These are phyloP conservation scores for Microctonus aethiopoides DNA, from an alignment of 2,888 invertebrate species.

Conservation along the genomic window DNA sequence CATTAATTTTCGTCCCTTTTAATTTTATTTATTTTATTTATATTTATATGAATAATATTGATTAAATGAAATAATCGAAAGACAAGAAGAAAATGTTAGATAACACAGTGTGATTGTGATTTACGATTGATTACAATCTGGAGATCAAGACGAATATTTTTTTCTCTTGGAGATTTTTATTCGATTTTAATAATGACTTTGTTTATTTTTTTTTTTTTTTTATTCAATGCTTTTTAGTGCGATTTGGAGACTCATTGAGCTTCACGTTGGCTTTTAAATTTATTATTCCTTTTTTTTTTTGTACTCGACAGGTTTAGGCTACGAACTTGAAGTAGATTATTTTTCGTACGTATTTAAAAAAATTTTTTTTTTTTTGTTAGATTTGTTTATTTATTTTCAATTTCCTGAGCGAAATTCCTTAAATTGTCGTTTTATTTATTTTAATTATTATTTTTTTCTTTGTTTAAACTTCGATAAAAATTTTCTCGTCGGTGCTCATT, in stretches of 20 bases:
- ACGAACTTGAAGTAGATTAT: constrained; percentile 66
- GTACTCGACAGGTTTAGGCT: constrained; percentile 68
- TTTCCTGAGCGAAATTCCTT: constrained; percentile 39
- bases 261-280: constrained; percentile 31
- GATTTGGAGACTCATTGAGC: constrained; percentile 44
- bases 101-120: background rate
- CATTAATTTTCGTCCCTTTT: no score
- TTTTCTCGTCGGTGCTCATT: constrained; percentile 33
- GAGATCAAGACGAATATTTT: background rate
- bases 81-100: background rate
- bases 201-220: background rate
- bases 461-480: constrained; percentile 41
- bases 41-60: background rate
- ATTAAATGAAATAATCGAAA: background rate
- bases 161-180: constrained; percentile 32
- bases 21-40: background rate
- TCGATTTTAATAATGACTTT: constrained; percentile 8
- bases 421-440: constrained; percentile 26
- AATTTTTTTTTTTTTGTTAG: constrained; percentile 28
- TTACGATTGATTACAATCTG: background rate
- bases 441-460: constrained; percentile 22
- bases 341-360: constrained; percentile 48
- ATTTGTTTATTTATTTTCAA: constrained; percentile 26
- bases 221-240: no score
- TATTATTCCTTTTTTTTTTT: constrained; percentile 46